Percentiles rank a stretch among this genome's conserved stretches.
Evolutionary conservation across 2,888 invertebrate genomes (phyloP).

Genomic region (Achlya flavicornis): DNA sequence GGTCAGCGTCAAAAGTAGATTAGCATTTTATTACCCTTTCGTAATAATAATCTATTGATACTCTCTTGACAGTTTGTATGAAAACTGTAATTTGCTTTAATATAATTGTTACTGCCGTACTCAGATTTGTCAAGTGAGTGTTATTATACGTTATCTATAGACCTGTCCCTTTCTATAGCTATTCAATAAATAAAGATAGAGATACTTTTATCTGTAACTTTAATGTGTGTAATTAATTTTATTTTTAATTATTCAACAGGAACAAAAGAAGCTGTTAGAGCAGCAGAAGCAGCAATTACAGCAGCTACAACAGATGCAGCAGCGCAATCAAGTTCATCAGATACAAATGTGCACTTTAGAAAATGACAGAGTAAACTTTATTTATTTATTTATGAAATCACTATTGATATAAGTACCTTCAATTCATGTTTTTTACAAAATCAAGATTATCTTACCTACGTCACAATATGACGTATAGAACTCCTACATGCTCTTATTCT

Average conservation of each 20-base stretch:
- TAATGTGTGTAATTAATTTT: neutral
- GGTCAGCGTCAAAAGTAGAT: no score
- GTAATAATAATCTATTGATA: no score
- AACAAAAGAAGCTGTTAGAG: slow-evolving; percentile 58
- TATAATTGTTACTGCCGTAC: neutral
- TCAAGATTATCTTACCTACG: no score
- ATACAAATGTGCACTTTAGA: slow-evolving; percentile 59
- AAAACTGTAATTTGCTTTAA: neutral
- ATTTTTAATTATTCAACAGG: slow-evolving; percentile 34
- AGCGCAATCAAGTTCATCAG: slow-evolving; percentile 52
- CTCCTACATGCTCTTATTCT: neutral
- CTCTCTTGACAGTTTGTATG: no score
- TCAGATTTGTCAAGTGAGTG: no score
- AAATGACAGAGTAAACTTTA: slow-evolving; percentile 46
- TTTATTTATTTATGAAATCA: neutral
- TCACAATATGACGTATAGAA: no score
- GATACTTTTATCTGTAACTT: neutral
- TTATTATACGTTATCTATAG: no score
- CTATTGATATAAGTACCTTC: no score
- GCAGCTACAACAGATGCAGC: slow-evolving; percentile 39
- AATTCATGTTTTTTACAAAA: neutral
- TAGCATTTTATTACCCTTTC: no score
- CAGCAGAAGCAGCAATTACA: slow-evolving; percentile 47
- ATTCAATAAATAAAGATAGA: no score
- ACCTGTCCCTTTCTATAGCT: no score